phyloP scores from a whole-genome alignment of 2,888 invertebrate species.

The Cyaniris semiargus region DNA sequence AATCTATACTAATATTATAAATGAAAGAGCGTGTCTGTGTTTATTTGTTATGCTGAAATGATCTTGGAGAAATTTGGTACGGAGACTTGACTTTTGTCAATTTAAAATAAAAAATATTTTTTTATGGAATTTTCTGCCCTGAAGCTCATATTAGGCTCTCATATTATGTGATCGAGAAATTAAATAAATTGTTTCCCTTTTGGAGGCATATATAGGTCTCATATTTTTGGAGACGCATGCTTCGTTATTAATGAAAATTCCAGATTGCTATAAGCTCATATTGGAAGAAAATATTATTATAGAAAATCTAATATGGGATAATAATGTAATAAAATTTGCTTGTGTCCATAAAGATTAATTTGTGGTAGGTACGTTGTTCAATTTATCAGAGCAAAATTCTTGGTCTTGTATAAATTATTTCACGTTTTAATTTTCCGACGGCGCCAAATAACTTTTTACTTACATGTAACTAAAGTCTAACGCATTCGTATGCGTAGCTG shows the following conservation, averaged over 20 bases:
- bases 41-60: too few species aligned
- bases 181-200: constrained; percentile 59
- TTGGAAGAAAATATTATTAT: constrained; percentile 20
- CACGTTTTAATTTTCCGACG: not conserved
- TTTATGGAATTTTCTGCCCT: too few species aligned
- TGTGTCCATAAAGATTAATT: not conserved
- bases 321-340: not conserved
- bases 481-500: constrained; percentile 26
- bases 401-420: not conserved
- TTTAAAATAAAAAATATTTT: too few species aligned
- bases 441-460: constrained; percentile 27
- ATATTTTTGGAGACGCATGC: constrained; percentile 60
- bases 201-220: constrained; percentile 55
- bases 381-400: not conserved
- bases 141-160: too few species aligned
- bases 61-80: too few species aligned
- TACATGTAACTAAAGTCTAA: constrained; percentile 23
- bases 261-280: constrained; percentile 38
- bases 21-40: too few species aligned
- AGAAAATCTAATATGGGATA: constrained; percentile 13
- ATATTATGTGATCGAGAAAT: not conserved
- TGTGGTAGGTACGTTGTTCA: not conserved
- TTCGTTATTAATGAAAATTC: constrained; percentile 70
- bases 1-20: not conserved
- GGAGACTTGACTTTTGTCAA: too few species aligned